phyloP scores from a whole-genome alignment of 1,140 invertebrate genomes.

The Pseudobourletiella spinata region DNA sequence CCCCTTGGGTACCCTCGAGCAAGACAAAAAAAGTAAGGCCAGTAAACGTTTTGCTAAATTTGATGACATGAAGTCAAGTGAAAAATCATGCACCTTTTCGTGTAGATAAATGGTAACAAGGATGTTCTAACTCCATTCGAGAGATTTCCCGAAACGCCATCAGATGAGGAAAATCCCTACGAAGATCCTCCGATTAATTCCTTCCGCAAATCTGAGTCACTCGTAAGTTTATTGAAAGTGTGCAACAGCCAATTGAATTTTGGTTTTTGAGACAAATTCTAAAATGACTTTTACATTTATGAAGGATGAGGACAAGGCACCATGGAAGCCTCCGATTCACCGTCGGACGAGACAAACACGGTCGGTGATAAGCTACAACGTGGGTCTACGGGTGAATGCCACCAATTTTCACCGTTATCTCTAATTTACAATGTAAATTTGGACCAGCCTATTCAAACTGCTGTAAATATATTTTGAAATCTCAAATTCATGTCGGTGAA shows the following conservation, averaged over 20 bases:
- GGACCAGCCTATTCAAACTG: too few species aligned
- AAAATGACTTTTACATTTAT: too few species aligned
- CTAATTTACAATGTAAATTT: too few species aligned
- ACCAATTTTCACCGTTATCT: slow-evolving; percentile 27
- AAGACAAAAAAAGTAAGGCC: slow-evolving; percentile 20
- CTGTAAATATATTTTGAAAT: too few species aligned
- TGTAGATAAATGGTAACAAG: slow-evolving; percentile 32
- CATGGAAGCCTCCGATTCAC: slow-evolving; percentile 30
- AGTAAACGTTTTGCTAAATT: too few species aligned
- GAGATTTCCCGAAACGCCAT: slow-evolving; percentile 23
- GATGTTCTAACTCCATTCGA: slow-evolving; percentile 28
- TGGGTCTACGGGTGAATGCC: slow-evolving; percentile 24
- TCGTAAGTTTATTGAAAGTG: too few species aligned
- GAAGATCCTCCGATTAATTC: slow-evolving; percentile 17
- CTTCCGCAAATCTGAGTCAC: slow-evolving; percentile 11
- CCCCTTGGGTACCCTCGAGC: slow-evolving; percentile 19
- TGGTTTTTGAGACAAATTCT: too few species aligned
- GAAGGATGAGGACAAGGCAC: slow-evolving; percentile 19
- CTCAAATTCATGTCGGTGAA: too few species aligned
- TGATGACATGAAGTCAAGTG: too few species aligned
- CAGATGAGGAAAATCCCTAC: slow-evolving; percentile 9
- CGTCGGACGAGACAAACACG: slow-evolving; percentile 18
- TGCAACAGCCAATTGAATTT: too few species aligned
- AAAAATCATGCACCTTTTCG: too few species aligned
- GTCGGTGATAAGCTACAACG: slow-evolving; percentile 27